Conservation (phyloP, 2,113 vertebrate genomes). For the Stigmatopora nigra region DNA sequence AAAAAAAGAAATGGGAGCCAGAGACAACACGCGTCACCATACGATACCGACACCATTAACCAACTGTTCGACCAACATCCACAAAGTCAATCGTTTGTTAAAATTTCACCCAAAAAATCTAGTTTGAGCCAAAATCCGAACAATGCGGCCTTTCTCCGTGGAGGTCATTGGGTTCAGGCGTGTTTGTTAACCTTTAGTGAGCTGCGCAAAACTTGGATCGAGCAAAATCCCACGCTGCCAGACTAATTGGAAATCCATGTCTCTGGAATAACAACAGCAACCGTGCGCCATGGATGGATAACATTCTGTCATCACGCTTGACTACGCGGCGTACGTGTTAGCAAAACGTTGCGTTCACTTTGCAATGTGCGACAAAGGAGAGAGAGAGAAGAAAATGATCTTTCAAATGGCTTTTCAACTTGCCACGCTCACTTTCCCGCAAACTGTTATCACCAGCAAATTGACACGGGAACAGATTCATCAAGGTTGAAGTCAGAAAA, state of each 20-base stretch:
- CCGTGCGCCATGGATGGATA: slow-evolving; percentile 13
- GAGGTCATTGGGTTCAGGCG: slow-evolving; percentile 44
- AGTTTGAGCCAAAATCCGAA: slow-evolving; percentile 54
- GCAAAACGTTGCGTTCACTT: slow-evolving; percentile 41
- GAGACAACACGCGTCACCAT: slow-evolving; percentile 2
- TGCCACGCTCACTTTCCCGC: slow-evolving; percentile 28
- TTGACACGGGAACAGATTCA: slow-evolving; percentile 39
- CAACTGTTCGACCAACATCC: slow-evolving; percentile 25
- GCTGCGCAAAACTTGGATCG: neutral
- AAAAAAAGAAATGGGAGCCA: slow-evolving; percentile 40
- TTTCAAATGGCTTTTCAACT: slow-evolving; percentile 34
- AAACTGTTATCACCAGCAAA: slow-evolving; percentile 41
- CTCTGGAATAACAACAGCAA: slow-evolving; percentile 54
- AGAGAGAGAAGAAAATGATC: slow-evolving; percentile 14
- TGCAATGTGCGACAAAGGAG: slow-evolving; percentile 19
- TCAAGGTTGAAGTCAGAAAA: slow-evolving; percentile 42
- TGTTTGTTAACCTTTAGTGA: neutral
- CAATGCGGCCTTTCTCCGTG: slow-evolving; percentile 55
- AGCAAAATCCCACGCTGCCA: neutral
- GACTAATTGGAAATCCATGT: slow-evolving; percentile 32
- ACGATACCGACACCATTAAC: too few species aligned
- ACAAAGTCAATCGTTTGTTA: slow-evolving; percentile 29
- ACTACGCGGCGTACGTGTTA: slow-evolving; percentile 18
- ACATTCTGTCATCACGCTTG: neutral
- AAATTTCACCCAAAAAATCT: slow-evolving; percentile 50